Percentiles rank a stretch among this genome's conserved stretches.
Conservation (phyloP, 2,797 vertebrate genomes). For the Cebuella pygmaea region DNA sequence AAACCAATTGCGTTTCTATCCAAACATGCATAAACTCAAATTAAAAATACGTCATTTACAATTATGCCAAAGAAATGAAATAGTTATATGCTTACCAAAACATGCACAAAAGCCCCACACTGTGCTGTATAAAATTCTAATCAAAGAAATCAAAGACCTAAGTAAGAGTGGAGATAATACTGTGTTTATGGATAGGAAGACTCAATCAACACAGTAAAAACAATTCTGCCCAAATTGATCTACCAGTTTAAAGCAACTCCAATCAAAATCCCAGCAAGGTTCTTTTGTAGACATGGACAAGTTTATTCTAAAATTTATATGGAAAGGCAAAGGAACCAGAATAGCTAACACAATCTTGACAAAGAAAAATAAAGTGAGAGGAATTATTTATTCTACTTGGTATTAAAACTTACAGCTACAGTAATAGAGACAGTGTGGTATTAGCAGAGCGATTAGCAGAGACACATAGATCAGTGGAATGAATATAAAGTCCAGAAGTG, state of each 20-base stretch:
- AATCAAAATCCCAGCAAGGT: neutral
- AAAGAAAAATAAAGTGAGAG: neutral
- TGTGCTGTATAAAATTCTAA: neutral
- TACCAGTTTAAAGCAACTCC: neutral
- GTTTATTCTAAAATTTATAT: neutral
- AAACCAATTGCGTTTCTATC: neutral
- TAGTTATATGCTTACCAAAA: neutral
- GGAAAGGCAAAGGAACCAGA: neutral
- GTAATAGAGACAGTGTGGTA: neutral
- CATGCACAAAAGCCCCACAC: neutral
- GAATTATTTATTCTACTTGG: neutral
- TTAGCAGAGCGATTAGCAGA: neutral
- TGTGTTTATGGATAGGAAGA: neutral
- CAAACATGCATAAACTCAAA: neutral
- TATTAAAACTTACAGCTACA: neutral
- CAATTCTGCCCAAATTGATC: neutral
- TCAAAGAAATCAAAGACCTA: conserved; percentile 24
- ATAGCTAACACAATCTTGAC: conserved; percentile 22
- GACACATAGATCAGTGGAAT: neutral
- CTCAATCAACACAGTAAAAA: neutral
- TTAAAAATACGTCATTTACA: neutral
- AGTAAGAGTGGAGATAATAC: neutral
- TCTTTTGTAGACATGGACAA: neutral
- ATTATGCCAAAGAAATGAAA: conserved; percentile 9
- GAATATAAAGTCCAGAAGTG: neutral